Percentiles rank a stretch among this genome's conserved stretches.
Conservation (phyloP, 2,797 vertebrate genomes). For the Alcedo atthis region DNA sequence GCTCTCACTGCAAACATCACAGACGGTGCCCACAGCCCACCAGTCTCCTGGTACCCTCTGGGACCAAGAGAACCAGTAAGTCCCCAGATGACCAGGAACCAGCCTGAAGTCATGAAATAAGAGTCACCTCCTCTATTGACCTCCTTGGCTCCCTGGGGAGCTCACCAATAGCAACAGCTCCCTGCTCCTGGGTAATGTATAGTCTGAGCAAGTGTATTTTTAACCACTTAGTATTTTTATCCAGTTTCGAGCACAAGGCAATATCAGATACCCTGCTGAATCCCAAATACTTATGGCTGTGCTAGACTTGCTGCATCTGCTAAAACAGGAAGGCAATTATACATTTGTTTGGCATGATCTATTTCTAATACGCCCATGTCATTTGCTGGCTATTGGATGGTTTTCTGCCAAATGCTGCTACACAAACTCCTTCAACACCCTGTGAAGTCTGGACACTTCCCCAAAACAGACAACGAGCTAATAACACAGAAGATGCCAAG, state of each 20-base stretch:
- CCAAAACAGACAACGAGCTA: not conserved
- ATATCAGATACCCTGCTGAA: not conserved
- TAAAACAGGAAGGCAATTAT: not conserved
- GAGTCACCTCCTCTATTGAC: not conserved
- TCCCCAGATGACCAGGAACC: not conserved
- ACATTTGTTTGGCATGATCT: not conserved
- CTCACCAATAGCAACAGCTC: not conserved
- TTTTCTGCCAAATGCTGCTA: not conserved
- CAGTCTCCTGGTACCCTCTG: not conserved
- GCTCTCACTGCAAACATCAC: not conserved
- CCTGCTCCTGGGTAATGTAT: not conserved
- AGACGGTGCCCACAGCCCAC: not conserved
- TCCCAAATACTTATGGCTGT: not conserved
- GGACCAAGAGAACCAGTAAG: not conserved
- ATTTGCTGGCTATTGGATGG: not conserved
- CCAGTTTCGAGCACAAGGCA: not conserved
- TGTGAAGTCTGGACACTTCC: not conserved
- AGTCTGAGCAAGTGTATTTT: conserved; percentile 11
- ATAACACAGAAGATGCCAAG: not conserved
- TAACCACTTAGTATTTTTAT: conserved; percentile 22
- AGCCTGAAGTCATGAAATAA: not conserved
- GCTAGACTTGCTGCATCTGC: not conserved
- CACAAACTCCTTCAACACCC: not conserved
- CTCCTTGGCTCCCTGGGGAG: not conserved
- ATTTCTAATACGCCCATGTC: not conserved